Conservation (phyloP, 2,888 invertebrate species). For the Poecilus cupreus region DNA sequence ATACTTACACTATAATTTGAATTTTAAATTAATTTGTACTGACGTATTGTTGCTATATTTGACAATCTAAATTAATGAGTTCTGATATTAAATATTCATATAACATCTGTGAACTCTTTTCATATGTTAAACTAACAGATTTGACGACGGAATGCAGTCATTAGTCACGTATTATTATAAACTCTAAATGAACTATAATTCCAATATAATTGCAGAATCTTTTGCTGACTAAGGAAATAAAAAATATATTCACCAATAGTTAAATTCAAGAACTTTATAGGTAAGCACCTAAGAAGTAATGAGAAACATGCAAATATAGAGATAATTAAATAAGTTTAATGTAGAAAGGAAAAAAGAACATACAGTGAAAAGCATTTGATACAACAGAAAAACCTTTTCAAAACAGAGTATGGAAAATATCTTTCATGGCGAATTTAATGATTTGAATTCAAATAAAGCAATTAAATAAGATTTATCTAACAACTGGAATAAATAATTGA, state of each 20-base stretch:
- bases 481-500: constrained; percentile 1
- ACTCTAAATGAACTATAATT: neutral
- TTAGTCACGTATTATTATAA: constrained; percentile 15
- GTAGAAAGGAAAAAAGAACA: neutral
- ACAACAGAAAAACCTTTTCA: neutral
- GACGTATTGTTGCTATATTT: constrained; percentile 17
- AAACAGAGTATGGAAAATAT: neutral
- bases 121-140: neutral
- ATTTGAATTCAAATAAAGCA: neutral
- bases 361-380: neutral
- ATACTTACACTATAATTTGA: constrained; percentile 11
- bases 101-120: constrained; percentile 20
- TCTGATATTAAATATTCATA: constrained; percentile 23
- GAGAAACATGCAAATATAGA: too few species aligned
- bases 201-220: too few species aligned
- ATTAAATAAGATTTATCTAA: neutral
- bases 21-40: constrained; percentile 22
- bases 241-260: too few species aligned
- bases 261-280: too few species aligned
- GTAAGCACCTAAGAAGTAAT: too few species aligned
- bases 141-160: neutral
- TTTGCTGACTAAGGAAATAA: too few species aligned
- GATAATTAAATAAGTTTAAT: neutral
- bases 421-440: neutral
- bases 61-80: constrained; percentile 38